phyloP scores from a whole-genome alignment of 2,113 vertebrate genomes.

The Microcebus lehilahytsara region DNA sequence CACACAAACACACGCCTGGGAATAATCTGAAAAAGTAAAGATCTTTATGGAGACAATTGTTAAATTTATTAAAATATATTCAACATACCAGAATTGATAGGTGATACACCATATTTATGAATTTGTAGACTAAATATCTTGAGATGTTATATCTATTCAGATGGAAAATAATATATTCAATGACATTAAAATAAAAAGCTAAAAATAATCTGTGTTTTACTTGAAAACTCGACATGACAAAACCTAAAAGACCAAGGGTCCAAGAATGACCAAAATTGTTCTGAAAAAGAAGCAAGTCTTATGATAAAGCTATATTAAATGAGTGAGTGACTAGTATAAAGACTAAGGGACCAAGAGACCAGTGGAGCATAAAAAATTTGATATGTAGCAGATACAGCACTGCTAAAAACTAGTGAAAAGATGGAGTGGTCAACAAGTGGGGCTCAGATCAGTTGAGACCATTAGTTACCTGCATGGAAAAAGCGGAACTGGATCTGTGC shows the following conservation, averaged over 20 bases:
- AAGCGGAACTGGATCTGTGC: neutral
- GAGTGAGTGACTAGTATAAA: neutral
- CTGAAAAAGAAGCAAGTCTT: neutral
- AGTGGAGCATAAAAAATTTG: neutral
- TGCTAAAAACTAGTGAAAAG: neutral
- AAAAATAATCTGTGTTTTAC: neutral
- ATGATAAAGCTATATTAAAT: neutral
- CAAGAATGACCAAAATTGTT: neutral
- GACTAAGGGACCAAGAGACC: neutral
- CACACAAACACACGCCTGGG: neutral
- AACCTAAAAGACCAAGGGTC: neutral
- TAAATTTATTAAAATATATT: neutral
- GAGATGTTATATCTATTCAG: neutral
- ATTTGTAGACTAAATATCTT: neutral
- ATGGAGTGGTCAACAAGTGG: neutral
- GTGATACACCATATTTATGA: neutral
- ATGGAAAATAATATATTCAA: neutral
- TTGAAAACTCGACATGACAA: neutral
- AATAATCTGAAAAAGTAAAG: neutral
- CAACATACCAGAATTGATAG: neutral
- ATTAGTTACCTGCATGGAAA: neutral
- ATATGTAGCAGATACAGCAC: no score
- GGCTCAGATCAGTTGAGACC: neutral
- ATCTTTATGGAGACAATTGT: neutral
- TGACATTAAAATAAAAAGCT: neutral